phyloP scores from a whole-genome alignment of 1,140 invertebrate genomes.

The Drosophila seguyi region DNA sequence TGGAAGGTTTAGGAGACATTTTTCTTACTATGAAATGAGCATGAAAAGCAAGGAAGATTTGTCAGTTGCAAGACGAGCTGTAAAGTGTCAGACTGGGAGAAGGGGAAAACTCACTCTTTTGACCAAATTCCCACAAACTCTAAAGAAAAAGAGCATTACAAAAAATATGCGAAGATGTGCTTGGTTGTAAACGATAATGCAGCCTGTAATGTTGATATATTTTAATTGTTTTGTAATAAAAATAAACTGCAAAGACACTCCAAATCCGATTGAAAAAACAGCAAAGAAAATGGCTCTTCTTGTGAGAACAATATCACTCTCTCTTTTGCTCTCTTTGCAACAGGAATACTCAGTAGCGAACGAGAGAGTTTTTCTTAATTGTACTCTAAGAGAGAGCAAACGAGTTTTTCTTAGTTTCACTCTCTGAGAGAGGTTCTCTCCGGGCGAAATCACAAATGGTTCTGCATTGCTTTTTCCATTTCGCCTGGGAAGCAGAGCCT shows the following conservation, averaged over 20 bases:
- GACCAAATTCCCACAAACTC: neutral
- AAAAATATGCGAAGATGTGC: neutral
- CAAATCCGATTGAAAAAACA: neutral
- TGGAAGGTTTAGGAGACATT: neutral
- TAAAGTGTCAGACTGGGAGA: constrained; percentile 13
- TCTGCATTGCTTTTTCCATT: too few relatives aligned
- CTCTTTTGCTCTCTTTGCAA: too few relatives aligned
- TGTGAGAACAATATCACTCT: too few relatives aligned
- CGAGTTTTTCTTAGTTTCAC: too few relatives aligned
- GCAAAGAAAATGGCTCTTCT: too few relatives aligned
- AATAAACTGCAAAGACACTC: neutral
- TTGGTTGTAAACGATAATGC: neutral
- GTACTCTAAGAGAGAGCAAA: too few relatives aligned
- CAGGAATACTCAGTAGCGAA: too few relatives aligned
- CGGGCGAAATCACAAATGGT: too few relatives aligned
- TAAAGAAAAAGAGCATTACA: neutral
- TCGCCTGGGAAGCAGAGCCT: too few relatives aligned
- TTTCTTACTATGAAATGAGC: constrained; percentile 16
- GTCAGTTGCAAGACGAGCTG: constrained; percentile 36
- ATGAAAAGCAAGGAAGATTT: constrained; percentile 70
- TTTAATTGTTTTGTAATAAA: neutral
- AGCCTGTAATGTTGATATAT: neutral
- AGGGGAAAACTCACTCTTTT: neutral
- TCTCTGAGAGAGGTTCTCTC: too few relatives aligned
- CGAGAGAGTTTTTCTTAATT: too few relatives aligned